Base-by-base conservation (phyloP, 2,113 vertebrate genomes). In the Merops nubicus region DNA sequence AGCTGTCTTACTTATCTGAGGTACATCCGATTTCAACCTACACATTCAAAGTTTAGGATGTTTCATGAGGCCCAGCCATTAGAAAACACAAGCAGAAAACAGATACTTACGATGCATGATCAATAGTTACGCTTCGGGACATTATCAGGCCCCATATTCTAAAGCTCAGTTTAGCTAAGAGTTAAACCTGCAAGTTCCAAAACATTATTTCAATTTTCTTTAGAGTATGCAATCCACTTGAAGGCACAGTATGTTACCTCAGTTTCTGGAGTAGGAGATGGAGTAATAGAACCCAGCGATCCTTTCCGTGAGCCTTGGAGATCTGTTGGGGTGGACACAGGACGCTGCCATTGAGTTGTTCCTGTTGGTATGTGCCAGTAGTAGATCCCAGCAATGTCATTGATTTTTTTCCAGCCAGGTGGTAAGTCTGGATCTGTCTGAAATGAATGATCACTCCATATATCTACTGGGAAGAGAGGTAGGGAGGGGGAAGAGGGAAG, bases 281-380 rank as follows among this genome's bases (percentile, higher is more conserved):
- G 98, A 36, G 99, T 99, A 60, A 99, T 97, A n/a, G 99, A 99
- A 93, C 98, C 98, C 93, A 98, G 97, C 0, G 99, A 99, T 78
- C 98, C 99, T 97, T 99, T 98, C 43, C 98, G 98, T 91, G 98
- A 98, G 31, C 97, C 98, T 68, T 98, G 93, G 50, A 97, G 94
- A 48, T 98, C 98, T 38, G 96, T 88, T 31, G 98, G 97, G 85
- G 97, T 85, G 70, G 98, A 98, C 40, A 98, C 94, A 0, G 99
- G 98, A 84, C 98, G 98, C 69, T 99, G 99, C 98, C 99, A 99
- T 87, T 99, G 99, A 31, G 99, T 99, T 19, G 99, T 98, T 91
- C 99, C 99, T 14, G 99, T 99, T 59, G 99, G 99, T 97, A 99
- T 97, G 91, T 99, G 99, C 99, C 99, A 99, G 68, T 99, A 99